A percentile compares a stretch with the other conserved stretches of the same genome.
Conservation (phyloP, 64 coral and sea anemone species). For the Porites lutea region DNA sequence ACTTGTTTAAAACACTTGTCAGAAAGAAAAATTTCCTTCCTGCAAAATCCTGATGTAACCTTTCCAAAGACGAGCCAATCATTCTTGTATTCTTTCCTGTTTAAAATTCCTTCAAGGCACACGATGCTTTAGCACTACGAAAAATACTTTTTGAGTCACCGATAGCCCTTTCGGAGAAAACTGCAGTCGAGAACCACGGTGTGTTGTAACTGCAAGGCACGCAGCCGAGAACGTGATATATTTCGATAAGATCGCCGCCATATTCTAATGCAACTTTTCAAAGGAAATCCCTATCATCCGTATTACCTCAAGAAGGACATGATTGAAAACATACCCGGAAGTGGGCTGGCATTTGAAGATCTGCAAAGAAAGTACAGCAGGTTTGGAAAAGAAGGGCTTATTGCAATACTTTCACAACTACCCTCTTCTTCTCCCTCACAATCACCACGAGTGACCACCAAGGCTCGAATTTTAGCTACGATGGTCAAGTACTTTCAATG, state of each 20-base stretch:
- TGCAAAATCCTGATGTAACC: slow-evolving; percentile 8
- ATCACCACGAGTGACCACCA: slow-evolving; percentile 33
- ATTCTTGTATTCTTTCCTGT: not conserved
- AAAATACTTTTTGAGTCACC: slow-evolving; percentile 56
- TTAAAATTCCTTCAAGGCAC: slow-evolving; percentile 53
- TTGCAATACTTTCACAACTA: slow-evolving; percentile 26
- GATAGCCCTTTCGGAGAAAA: slow-evolving; percentile 5
- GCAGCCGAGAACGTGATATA: slow-evolving; percentile 38
- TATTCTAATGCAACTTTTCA: slow-evolving; percentile 33
- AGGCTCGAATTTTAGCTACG: slow-evolving; percentile 9
- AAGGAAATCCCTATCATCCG: slow-evolving; percentile 32
- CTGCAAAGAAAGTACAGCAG: not conserved
- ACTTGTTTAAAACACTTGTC: not conserved
- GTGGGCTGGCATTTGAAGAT: slow-evolving; percentile 20
- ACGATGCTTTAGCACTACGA: slow-evolving; percentile 51
- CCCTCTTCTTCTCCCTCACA: slow-evolving; percentile 12
- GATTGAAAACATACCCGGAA: slow-evolving; percentile 21
- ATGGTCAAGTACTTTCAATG: too few species aligned
- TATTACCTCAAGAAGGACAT: slow-evolving; percentile 9
- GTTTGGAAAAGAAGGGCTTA: slow-evolving; percentile 31
- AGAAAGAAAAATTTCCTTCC: not conserved
- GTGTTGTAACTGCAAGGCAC: not conserved
- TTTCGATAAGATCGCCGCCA: slow-evolving; percentile 31
- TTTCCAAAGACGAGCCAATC: not conserved
- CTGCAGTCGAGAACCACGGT: slow-evolving; percentile 9